These are phyloP conservation scores for Sebastes reedi DNA, from an alignment of 2,797 vertebrate species.

Conservation along the genomic window DNA sequence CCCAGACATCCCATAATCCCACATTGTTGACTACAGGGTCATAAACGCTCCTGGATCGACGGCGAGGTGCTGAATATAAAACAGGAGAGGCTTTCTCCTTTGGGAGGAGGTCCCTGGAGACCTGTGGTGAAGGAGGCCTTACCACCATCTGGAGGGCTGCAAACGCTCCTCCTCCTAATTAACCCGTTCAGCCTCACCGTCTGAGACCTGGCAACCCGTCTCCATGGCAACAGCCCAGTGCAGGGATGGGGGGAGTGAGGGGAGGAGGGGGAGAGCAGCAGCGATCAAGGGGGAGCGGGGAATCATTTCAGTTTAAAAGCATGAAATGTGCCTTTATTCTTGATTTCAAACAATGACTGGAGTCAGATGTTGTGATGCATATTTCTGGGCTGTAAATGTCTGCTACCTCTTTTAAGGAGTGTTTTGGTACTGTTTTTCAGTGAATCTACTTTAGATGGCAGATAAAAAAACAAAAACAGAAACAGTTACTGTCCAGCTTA, in stretches of 20 bases:
- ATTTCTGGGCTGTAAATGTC: neutral
- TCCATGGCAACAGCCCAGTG: slow-evolving; percentile 68
- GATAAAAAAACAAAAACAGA: no score
- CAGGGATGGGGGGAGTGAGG: slow-evolving; percentile 38
- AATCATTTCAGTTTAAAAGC: slow-evolving; percentile 4
- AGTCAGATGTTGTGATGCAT: neutral
- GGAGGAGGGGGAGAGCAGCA: neutral
- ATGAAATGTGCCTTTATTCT: neutral
- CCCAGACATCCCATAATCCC: slow-evolving; percentile 48
- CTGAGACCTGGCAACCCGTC: slow-evolving; percentile 65
- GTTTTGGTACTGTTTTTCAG: neutral
- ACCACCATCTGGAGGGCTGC: slow-evolving; percentile 63
- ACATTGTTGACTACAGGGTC: slow-evolving; percentile 40
- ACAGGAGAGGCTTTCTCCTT: slow-evolving; percentile 50
- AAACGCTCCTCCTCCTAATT: slow-evolving; percentile 58
- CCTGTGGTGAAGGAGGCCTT: slow-evolving; percentile 32
- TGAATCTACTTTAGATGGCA: neutral
- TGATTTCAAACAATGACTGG: neutral
- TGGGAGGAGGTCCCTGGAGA: slow-evolving; percentile 55
- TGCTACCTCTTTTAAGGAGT: neutral
- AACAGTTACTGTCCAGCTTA: no score
- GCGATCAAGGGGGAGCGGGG: slow-evolving; percentile 20
- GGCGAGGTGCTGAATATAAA: slow-evolving; percentile 51
- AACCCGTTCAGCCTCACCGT: slow-evolving; percentile 60
- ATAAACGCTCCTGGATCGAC: slow-evolving; percentile 14